phyloP scores from a whole-genome alignment of 2,797 vertebrate species.

The Fringilla coelebs region DNA sequence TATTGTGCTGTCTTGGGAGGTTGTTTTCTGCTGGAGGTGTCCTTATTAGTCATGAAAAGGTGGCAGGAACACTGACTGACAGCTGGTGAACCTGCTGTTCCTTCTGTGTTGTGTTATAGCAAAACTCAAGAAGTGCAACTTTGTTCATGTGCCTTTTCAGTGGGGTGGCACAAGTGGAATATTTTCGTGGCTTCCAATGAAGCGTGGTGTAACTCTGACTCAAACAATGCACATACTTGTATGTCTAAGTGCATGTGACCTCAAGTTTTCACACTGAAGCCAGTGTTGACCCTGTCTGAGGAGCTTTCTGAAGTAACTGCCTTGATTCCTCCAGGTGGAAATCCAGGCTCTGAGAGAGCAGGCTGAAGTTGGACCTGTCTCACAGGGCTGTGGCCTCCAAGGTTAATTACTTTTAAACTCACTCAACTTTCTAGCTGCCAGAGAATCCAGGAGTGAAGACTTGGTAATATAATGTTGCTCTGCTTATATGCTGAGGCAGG shows the following conservation, averaged over 20 bases:
- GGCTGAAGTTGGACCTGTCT: neutral
- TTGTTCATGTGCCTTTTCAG: neutral
- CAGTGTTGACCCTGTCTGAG: neutral
- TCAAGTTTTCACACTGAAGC: neutral
- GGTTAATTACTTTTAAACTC: constrained; percentile 35
- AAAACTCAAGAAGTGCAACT: neutral
- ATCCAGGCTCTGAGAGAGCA: neutral
- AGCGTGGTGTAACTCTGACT: neutral
- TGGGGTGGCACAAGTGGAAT: neutral
- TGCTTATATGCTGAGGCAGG: neutral
- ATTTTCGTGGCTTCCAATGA: neutral
- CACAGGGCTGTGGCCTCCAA: neutral
- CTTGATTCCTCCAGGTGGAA: neutral
- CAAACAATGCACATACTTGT: neutral
- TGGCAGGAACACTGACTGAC: neutral
- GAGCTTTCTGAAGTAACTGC: neutral
- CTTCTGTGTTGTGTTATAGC: neutral
- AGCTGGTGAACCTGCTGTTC: neutral
- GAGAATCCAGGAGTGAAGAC: too few species aligned
- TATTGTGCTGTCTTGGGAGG: neutral
- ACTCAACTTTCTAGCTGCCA: too few species aligned
- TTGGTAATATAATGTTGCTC: neutral
- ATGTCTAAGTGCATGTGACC: neutral
- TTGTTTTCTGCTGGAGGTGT: neutral
- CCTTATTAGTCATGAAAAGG: neutral